Evolutionary conservation across 2,797 vertebrate species (phyloP).

Genomic region (Cottoperca gobio): DNA sequence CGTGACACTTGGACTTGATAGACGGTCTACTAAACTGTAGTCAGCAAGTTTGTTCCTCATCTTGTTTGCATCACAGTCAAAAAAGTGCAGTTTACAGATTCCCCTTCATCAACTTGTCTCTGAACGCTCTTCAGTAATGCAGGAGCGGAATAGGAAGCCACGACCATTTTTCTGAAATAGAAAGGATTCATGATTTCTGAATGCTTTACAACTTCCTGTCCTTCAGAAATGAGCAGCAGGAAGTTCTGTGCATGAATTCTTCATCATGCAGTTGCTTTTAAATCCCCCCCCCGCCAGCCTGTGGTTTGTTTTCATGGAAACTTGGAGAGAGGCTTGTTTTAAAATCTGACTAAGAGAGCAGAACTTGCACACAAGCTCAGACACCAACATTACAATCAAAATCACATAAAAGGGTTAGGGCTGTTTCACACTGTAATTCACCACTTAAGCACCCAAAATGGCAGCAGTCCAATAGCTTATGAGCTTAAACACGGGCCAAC

Average conservation of each 20-base stretch:
- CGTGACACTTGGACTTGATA: background rate
- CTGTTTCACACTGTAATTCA: slow-evolving; percentile 6
- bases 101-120: background rate
- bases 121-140: no score
- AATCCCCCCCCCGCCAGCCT: background rate
- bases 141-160: no score
- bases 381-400: background rate
- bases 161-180: no score
- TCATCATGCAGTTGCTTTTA: background rate
- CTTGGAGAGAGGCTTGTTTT: background rate
- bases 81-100: background rate
- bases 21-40: background rate
- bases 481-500: background rate
- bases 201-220: background rate
- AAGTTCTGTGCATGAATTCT: background rate
- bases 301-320: background rate
- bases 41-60: background rate
- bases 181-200: accelerated
- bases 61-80: slow-evolving; percentile 1
- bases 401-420: background rate
- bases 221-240: background rate
- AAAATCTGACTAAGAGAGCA: background rate
- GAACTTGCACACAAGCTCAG: background rate
- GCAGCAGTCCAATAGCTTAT: background rate
- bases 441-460: background rate